These are phyloP conservation scores for Condylura cristata DNA, from an alignment of 2,113 vertebrate species.

Conservation along the genomic window DNA sequence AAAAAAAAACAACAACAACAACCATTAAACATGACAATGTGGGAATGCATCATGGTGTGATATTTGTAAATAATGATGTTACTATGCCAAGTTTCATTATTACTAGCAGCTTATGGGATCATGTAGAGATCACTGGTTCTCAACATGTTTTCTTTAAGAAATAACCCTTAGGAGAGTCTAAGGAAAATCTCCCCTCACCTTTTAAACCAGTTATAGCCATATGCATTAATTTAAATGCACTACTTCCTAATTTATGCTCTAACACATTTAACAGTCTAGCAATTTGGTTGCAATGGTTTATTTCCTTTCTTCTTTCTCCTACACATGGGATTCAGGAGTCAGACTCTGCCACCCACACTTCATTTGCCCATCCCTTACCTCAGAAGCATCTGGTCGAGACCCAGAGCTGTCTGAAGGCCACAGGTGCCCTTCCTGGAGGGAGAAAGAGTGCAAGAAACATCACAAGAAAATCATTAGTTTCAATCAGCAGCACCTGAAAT, in stretches of 20 bases:
- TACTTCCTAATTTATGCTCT: background rate
- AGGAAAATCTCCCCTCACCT: background rate
- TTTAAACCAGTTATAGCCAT: background rate
- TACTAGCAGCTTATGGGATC: background rate
- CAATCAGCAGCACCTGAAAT: background rate
- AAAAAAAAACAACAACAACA: background rate
- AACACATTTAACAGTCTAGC: background rate
- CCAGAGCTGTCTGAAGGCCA: constrained; percentile 89
- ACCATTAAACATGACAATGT: background rate
- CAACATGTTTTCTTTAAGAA: background rate
- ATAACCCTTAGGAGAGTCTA: background rate
- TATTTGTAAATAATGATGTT: background rate
- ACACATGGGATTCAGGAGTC: background rate
- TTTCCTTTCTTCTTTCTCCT: background rate
- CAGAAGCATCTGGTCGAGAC: constrained; percentile 86
- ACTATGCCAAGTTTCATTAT: background rate
- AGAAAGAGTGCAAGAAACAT: background rate
- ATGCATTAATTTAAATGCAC: background rate
- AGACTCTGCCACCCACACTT: background rate
- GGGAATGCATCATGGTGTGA: too few species aligned
- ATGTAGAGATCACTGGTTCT: background rate
- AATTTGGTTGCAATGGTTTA: background rate
- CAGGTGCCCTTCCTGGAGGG: constrained; percentile 89
- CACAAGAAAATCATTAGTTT: constrained; percentile 69
- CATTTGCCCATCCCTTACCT: constrained; percentile 82